Percentiles rank a stretch among this genome's conserved stretches.
Conservation (phyloP, 1,140 invertebrate genomes). For the Carposina sasakii region DNA sequence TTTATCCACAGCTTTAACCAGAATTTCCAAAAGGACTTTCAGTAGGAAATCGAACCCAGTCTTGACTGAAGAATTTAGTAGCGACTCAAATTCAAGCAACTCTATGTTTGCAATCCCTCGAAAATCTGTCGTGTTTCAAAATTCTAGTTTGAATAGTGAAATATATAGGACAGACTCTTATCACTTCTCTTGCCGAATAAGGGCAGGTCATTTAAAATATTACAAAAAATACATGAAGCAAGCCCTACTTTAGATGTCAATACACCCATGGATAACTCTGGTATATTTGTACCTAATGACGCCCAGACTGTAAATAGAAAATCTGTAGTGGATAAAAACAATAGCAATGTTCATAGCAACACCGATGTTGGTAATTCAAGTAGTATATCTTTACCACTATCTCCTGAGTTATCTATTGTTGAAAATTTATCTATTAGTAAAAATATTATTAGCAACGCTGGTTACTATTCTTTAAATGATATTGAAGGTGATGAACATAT, state of each 20-base stretch:
- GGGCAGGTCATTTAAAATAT: constrained; percentile 10
- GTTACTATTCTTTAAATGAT: constrained; percentile 22
- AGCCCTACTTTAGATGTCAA: constrained; percentile 10
- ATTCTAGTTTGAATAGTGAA: constrained; percentile 38
- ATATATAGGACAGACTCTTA: constrained; percentile 56
- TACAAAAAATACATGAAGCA: constrained; percentile 42
- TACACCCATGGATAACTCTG: constrained; percentile 4
- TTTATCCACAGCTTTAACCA: constrained; percentile 15
- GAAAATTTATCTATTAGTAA: constrained; percentile 54
- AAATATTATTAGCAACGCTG: constrained; percentile 24
- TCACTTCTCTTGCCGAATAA: constrained; percentile 35
- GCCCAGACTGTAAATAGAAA: neutral
- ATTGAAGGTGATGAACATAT: constrained; percentile 24
- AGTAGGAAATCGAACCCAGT: constrained; percentile 19
- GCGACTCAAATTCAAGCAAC: constrained; percentile 28
- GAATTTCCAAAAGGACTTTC: constrained; percentile 13
- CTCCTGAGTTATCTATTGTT: constrained; percentile 57
- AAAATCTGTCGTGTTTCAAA: constrained; percentile 26
- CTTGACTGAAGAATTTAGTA: constrained; percentile 26
- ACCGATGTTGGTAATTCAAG: constrained; percentile 35
- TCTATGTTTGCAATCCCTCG: neutral
- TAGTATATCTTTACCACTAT: constrained; percentile 46
- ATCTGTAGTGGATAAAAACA: neutral
- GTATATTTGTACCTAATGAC: neutral
- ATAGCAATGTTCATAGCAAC: neutral